Evolutionary conservation across 2,888 invertebrate genomes (phyloP).

Genomic region (Nipponacmea schrenckii): DNA sequence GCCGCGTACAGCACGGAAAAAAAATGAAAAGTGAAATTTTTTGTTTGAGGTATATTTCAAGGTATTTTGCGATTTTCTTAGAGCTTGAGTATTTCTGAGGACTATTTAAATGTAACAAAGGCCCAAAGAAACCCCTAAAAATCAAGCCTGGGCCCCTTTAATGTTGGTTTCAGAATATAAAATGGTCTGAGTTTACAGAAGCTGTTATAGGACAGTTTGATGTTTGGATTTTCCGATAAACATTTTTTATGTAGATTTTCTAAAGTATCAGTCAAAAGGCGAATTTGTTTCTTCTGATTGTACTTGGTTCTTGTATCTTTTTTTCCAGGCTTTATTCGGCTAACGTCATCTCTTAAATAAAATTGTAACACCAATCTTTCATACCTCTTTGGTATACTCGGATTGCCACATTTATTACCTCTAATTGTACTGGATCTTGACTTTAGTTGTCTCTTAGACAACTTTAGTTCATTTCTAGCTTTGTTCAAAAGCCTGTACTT

Average conservation of each 20-base stretch:
- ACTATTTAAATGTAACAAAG: no score
- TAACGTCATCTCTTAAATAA: conserved; percentile 30
- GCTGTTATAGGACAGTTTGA: conserved; percentile 33
- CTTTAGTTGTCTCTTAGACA: background rate
- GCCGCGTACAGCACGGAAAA: no score
- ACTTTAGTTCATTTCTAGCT: background rate
- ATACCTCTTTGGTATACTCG: background rate
- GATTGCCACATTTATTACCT: background rate
- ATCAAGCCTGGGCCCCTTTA: no score
- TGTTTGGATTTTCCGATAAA: conserved; percentile 15
- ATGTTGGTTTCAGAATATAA: no score
- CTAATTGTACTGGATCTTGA: background rate
- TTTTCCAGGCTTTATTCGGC: conserved; percentile 33
- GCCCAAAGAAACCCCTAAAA: no score
- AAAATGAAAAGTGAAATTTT: no score
- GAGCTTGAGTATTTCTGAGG: no score
- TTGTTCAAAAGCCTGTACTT: background rate
- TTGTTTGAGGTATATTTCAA: no score
- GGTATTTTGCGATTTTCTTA: no score
- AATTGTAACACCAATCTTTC: background rate
- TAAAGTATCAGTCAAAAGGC: conserved; percentile 30
- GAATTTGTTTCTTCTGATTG: conserved; percentile 30
- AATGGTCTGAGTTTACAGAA: conserved; percentile 33
- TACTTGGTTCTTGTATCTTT: background rate
- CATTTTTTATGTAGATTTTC: conserved; percentile 33